Conservation (phyloP, 2,113 vertebrate genomes). For the Anolis sagrei region DNA sequence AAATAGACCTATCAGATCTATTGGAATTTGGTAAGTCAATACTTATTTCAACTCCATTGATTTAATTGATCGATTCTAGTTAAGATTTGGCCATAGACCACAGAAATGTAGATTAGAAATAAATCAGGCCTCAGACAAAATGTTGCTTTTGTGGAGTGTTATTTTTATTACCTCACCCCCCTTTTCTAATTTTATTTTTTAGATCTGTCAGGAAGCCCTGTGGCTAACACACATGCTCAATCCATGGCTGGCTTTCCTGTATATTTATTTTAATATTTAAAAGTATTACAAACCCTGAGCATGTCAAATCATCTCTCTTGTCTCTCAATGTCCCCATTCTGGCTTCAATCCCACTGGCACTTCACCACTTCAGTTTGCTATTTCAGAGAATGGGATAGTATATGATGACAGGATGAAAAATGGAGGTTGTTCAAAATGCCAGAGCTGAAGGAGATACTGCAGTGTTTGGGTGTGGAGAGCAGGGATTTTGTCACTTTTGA, state of each 20-base stretch:
- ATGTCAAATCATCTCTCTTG: not conserved
- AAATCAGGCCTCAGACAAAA: not conserved
- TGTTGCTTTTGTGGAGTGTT: not conserved
- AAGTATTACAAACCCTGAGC: not conserved
- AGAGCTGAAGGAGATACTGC: constrained; percentile 18
- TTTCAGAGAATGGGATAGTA: not conserved
- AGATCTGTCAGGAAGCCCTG: not conserved
- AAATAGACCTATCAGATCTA: too few species aligned
- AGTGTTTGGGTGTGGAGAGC: not conserved
- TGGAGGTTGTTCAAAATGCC: not conserved
- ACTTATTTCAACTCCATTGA: too few species aligned
- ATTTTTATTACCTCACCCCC: not conserved
- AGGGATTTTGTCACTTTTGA: not conserved
- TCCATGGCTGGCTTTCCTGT: not conserved
- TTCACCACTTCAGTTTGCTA: not conserved
- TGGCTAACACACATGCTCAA: not conserved
- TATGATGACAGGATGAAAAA: not conserved
- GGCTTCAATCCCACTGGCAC: not conserved
- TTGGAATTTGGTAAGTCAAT: too few species aligned
- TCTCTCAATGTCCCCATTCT: not conserved
- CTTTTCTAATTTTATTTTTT: not conserved
- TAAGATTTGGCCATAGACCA: not conserved
- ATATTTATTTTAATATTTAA: not conserved
- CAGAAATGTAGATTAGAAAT: not conserved
- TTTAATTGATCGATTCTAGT: too few species aligned